Base-by-base conservation (phyloP, 2,888 invertebrate genomes). In the Hybos culiciformis region DNA sequence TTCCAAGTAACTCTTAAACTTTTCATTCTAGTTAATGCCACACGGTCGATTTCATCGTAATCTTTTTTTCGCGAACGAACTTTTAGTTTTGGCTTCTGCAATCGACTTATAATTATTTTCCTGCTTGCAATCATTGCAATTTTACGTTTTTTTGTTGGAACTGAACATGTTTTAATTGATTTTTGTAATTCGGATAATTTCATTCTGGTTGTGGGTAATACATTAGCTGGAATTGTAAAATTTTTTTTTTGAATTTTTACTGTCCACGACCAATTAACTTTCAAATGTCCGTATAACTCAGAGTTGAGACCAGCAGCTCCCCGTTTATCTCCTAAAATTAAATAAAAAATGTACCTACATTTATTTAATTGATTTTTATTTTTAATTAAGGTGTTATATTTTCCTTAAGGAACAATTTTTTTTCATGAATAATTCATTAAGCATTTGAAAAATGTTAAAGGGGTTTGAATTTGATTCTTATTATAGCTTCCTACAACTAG, bases 281-380 rank as follows among this genome's bases (percentile, higher is more conserved):
- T 73, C 4, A 78, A 59, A 54, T 79, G 78, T 1, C 77, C 64
- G 65, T 77, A 84, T 17, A 84, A 65, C 1, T 74, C 68, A 0
- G 83, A 79, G 57, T 84, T 81, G 1, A 83, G 64, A 1, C 86
- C 84, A 12, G 74, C 82, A 1, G 83, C 82, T 2, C 83, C 83
- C 2, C 20, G 24, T 6, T 7, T 7, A 21, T 36, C 36, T 2
- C n/a, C n/a, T n/a, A n/a, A n/a, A n/a, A n/a, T n/a, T n/a, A n/a
- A n/a, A n/a, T n/a, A n/a, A n/a, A n/a, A n/a, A n/a, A n/a, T n/a
- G n/a, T n/a, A n/a, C n/a, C n/a, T n/a, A n/a, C n/a, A n/a, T n/a
- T n/a, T n/a, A n/a, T n/a, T n/a, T n/a, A n/a, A n/a, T n/a, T n/a
- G n/a, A n/a, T n/a, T n/a, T n/a, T n/a, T n/a, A n/a, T n/a, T n/a